Evolutionary conservation across 2,797 vertebrate species (phyloP).

Genomic region (Sebastes kiyomatsui): DNA sequence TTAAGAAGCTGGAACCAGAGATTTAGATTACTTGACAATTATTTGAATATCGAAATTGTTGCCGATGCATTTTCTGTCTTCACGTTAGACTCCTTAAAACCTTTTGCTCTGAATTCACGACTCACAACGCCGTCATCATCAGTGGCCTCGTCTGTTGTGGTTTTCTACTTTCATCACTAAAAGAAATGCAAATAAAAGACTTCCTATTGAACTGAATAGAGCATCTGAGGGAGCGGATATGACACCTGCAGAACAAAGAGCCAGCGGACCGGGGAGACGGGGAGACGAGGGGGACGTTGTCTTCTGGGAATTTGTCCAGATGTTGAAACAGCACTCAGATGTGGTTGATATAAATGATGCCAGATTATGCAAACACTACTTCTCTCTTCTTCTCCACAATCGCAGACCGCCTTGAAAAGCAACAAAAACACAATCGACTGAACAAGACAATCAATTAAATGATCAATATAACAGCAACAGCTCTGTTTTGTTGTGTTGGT

Average conservation of each 20-base stretch:
- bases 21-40: not conserved
- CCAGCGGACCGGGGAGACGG: not conserved
- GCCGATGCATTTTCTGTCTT: not conserved
- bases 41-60: not conserved
- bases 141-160: not conserved
- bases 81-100: not conserved
- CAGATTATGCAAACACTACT: not conserved
- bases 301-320: not conserved
- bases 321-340: not conserved
- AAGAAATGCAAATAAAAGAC: not conserved
- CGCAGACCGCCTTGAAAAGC: not conserved
- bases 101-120: not conserved
- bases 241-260: conserved; percentile 51
- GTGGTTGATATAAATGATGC: not conserved
- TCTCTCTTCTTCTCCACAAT: not conserved
- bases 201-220: not conserved
- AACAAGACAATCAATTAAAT: not conserved
- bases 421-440: not conserved
- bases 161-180: conserved; percentile 5
- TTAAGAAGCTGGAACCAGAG: not conserved
- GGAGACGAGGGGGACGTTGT: not conserved
- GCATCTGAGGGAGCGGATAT: not conserved
- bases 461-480: not conserved
- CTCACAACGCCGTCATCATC: not conserved
- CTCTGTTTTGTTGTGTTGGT: not conserved